These are phyloP conservation scores for Poliocrania exsul DNA, from an alignment of 2,797 vertebrate genomes.

Conservation along the genomic window DNA sequence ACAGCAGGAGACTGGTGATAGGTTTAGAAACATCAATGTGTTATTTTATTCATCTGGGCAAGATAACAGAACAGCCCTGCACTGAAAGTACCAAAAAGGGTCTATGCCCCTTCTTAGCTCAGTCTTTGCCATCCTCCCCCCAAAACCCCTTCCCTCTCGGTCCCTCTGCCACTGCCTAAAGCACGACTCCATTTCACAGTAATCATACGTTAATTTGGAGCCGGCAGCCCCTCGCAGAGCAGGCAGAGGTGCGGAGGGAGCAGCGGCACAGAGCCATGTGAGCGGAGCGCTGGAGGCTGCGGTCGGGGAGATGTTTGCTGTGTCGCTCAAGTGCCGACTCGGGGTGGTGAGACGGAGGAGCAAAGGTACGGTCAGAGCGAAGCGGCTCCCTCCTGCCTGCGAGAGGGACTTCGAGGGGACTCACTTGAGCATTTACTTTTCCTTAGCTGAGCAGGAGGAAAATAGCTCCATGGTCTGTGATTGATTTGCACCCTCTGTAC, in stretches of 20 bases:
- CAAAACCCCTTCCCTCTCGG: background rate
- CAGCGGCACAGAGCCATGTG: constrained; percentile 52
- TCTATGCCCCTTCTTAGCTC: background rate
- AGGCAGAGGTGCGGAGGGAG: constrained; percentile 49
- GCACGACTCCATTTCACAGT: constrained; percentile 23
- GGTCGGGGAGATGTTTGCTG: constrained; percentile 85
- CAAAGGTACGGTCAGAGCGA: constrained; percentile 81
- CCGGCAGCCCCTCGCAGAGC: constrained; percentile 45
- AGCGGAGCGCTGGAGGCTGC: background rate
- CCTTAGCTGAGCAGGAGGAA: background rate
- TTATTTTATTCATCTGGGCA: constrained; percentile 29
- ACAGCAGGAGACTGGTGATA: background rate
- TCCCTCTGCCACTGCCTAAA: constrained; percentile 25
- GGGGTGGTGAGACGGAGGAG: constrained; percentile 89
- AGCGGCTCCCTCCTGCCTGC: background rate
- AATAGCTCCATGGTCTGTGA: background rate
- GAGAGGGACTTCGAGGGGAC: background rate
- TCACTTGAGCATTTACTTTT: background rate
- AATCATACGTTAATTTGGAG: constrained; percentile 39
- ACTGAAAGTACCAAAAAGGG: background rate
- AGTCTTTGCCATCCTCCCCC: background rate
- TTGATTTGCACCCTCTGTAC: background rate
- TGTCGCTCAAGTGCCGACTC: constrained; percentile 93
- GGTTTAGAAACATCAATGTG: constrained; percentile 16
- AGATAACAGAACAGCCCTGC: background rate